Percentiles rank a stretch among this genome's conserved stretches.
phyloP scores from a whole-genome alignment of 1,140 invertebrate genomes.

The Lasaia peninsularis region DNA sequence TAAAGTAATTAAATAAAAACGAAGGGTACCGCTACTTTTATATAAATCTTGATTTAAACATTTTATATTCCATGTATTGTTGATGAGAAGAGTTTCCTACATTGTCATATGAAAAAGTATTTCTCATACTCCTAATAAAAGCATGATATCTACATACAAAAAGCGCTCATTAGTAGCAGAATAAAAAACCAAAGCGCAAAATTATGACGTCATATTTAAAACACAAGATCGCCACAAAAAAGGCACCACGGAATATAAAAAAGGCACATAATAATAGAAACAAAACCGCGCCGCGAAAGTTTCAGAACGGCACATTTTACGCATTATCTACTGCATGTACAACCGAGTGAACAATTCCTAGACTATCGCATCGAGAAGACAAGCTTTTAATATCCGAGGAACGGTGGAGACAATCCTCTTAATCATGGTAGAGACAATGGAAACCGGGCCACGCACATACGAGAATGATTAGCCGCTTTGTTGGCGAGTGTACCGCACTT shows the following conservation, averaged over 20 bases:
- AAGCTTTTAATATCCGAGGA: constrained; percentile 72
- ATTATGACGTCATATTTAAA: constrained; percentile 44
- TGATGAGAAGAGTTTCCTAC: constrained; percentile 1
- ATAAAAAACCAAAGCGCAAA: constrained; percentile 36
- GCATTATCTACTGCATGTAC: constrained; percentile 58
- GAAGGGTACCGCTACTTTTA: too few relatives aligned
- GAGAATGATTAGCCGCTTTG: constrained; percentile 72
- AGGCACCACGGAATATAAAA: constrained; percentile 51
- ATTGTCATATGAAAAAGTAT: constrained; percentile 18
- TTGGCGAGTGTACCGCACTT: constrained; percentile 60
- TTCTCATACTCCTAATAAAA: constrained; percentile 23
- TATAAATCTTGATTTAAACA: not conserved
- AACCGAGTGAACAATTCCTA: constrained; percentile 48
- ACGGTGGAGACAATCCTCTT: constrained; percentile 73
- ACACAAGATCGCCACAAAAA: constrained; percentile 51
- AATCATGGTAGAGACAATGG: constrained; percentile 71
- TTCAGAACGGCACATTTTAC: constrained; percentile 56
- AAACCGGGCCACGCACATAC: constrained; percentile 70
- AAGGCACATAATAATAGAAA: constrained; percentile 60
- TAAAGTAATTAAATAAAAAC: too few relatives aligned
- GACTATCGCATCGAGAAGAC: constrained; percentile 55
- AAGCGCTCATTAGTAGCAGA: constrained; percentile 30
- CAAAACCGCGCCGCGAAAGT: constrained; percentile 58
- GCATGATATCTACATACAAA: constrained; percentile 25
- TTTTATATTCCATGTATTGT: constrained; percentile 1